phyloP scores from a whole-genome alignment of 2,888 invertebrate species.

The Stenodema calcarata region DNA sequence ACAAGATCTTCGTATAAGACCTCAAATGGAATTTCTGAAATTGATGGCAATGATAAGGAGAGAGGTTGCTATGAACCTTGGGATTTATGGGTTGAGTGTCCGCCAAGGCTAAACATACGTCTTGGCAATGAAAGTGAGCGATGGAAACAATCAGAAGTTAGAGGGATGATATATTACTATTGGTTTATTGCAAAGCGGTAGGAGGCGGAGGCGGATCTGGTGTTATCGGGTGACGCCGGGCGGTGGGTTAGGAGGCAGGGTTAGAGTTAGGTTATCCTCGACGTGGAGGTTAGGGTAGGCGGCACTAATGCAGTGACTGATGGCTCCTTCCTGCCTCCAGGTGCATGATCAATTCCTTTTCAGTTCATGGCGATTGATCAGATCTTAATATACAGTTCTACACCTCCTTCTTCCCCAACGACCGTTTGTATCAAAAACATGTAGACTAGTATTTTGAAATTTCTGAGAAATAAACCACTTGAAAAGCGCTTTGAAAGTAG shows the following conservation, averaged over 20 bases:
- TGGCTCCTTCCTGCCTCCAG: conserved; percentile 22
- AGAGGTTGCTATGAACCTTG: not conserved
- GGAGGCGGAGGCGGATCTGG: not conserved
- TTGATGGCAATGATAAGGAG: not conserved
- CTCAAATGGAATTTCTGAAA: no score
- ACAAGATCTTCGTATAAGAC: no score
- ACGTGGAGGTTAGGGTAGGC: not conserved
- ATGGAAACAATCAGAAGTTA: conserved; percentile 37
- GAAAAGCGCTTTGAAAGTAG: not conserved
- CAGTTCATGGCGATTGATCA: conserved; percentile 28
- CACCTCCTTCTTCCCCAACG: no score
- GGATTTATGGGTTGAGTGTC: not conserved
- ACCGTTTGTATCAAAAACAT: no score
- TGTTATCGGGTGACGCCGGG: not conserved
- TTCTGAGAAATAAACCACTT: no score
- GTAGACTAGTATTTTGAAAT: no score
- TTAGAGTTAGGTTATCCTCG: not conserved
- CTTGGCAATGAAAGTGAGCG: conserved; percentile 22
- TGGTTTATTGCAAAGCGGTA: conserved; percentile 9
- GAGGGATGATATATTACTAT: conserved; percentile 29
- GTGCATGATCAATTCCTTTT: conserved; percentile 45
- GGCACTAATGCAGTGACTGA: conserved; percentile 39
- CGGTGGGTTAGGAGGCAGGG: not conserved
- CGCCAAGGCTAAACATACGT: not conserved
- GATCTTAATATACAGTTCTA: not conserved